phyloP scores from a whole-genome alignment of 1,140 invertebrate genomes.

The Gonioctena quinquepunctata region DNA sequence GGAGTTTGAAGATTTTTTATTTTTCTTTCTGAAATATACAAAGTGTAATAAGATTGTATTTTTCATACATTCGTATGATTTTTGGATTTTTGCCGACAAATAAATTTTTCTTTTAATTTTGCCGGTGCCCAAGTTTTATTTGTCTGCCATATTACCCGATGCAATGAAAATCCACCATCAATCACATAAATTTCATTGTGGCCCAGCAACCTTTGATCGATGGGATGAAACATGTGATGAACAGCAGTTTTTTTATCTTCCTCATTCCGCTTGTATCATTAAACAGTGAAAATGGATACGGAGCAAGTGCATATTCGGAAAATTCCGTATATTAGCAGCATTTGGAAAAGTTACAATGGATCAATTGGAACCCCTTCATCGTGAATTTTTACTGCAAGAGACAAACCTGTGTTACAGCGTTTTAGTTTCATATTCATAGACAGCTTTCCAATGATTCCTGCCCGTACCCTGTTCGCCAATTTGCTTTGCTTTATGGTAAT shows the following conservation, averaged over 20 bases:
- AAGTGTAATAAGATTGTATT: not conserved
- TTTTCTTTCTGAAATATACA: not conserved
- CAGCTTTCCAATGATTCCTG: too few species aligned
- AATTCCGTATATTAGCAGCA: too few species aligned
- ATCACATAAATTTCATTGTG: not conserved
- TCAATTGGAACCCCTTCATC: too few species aligned
- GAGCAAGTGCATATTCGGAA: too few species aligned
- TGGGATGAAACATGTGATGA: not conserved
- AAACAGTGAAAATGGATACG: too few species aligned
- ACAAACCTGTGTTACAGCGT: too few species aligned
- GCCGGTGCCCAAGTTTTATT: not conserved
- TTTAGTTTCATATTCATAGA: too few species aligned
- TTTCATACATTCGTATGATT: not conserved
- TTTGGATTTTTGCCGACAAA: not conserved
- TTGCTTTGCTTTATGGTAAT: too few species aligned
- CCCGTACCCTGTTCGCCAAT: too few species aligned
- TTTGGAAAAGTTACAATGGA: too few species aligned
- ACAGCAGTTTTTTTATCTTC: not conserved
- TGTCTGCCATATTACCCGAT: not conserved
- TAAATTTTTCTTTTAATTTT: not conserved
- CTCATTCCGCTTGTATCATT: not conserved
- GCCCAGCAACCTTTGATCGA: not conserved
- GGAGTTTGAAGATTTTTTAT: not conserved
- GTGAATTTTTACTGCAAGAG: too few species aligned
- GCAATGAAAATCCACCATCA: not conserved